These are phyloP conservation scores for Serranus cabrilla DNA, from an alignment of 2,797 vertebrate genomes.

Conservation along the genomic window DNA sequence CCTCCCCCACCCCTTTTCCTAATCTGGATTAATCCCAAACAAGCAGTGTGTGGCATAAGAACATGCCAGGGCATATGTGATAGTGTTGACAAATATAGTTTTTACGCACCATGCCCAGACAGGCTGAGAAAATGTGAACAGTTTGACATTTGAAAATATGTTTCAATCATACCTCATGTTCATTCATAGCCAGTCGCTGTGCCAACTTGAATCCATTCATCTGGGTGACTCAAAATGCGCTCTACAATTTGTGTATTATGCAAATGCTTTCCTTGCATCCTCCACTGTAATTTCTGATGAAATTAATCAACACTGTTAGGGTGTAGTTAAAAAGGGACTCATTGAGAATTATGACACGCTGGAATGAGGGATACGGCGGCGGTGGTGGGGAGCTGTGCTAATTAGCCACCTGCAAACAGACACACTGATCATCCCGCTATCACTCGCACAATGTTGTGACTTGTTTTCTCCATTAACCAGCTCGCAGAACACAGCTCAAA, in stretches of 20 bases:
- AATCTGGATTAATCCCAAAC: conserved; percentile 75
- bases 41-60: conserved; percentile 55
- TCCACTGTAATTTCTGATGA: conserved; percentile 56
- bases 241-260: conserved; percentile 61
- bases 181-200: conserved; percentile 48
- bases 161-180: conserved; percentile 65
- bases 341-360: conserved; percentile 53
- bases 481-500: conserved; percentile 35
- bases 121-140: conserved; percentile 41
- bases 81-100: conserved; percentile 42
- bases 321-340: conserved; percentile 55
- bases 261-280: conserved; percentile 61
- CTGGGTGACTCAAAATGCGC: conserved; percentile 47
- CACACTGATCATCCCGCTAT: conserved; percentile 51
- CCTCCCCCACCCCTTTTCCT: conserved; percentile 21
- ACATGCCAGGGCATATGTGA: conserved; percentile 60
- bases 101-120: conserved; percentile 28
- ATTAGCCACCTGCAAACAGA: conserved; percentile 75
- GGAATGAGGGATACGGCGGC: conserved; percentile 32
- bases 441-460: conserved; percentile 48
- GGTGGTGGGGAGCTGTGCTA: conserved; percentile 21
- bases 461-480: conserved; percentile 65
- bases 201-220: conserved; percentile 60
- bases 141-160: conserved; percentile 68
- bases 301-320: conserved; percentile 61